phyloP scores from a whole-genome alignment of 2,888 invertebrate species.

The Sisyra nigra region DNA sequence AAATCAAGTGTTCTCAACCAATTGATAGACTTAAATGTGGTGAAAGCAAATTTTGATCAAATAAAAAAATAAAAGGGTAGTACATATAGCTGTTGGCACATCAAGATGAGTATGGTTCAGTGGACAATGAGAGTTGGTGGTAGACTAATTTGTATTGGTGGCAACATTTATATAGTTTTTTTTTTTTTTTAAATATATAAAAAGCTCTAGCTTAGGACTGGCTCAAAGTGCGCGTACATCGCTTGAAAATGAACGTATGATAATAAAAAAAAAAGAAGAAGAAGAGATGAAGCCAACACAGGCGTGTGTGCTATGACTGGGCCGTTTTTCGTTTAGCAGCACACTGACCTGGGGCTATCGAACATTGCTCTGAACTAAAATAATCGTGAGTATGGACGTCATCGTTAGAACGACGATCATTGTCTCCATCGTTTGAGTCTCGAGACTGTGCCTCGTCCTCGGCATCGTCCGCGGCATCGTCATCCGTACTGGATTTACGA shows the following conservation, averaged over 20 bases:
- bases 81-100: neutral
- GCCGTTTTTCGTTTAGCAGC: slow-evolving; percentile 4
- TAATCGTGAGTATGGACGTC: neutral
- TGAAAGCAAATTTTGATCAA: neutral
- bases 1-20: neutral
- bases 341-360: slow-evolving; percentile 30
- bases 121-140: no score
- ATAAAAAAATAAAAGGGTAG: neutral
- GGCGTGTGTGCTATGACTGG: slow-evolving; percentile 3
- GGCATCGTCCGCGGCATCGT: no score
- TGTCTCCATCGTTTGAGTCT: no score
- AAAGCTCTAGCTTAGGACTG: neutral
- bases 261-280: slow-evolving; percentile 1
- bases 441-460: no score
- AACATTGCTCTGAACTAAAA: slow-evolving; percentile 14
- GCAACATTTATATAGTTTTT: neutral
- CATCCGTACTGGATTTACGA: no score
- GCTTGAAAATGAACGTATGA: slow-evolving; percentile 4
- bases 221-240: neutral
- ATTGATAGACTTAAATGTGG: neutral
- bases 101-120: no score
- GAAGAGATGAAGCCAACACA: slow-evolving; percentile 1
- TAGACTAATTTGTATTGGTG: no score
- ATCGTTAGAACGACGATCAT: neutral
- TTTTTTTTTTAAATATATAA: neutral